Base-by-base conservation (phyloP, 2,797 vertebrate species). In the Syngnathus acus region DNA sequence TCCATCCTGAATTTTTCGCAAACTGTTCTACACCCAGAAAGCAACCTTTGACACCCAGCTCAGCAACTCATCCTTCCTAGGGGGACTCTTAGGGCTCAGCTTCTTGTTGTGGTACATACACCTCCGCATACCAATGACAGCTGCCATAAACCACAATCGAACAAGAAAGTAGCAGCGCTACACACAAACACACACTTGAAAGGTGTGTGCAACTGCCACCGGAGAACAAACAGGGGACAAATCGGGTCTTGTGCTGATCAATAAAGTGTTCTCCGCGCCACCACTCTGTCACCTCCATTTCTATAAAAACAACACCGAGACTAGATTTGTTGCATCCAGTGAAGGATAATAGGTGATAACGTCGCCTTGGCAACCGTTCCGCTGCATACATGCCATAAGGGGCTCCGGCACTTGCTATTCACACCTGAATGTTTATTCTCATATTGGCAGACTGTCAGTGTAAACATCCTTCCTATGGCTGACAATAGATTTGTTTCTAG, bases 311-410 rank as follows among this genome's bases (percentile, higher is more conserved):
- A 79, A 72, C 71, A 62, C 71, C 11, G 59, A 55, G 77, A 61
- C 68, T 63, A 79, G 82, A 81, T 86, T 79, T 85, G 81, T 79
- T 81, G 78, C 75, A 74, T 80, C 67, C 75, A 70, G 50, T 77
- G 82, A 86, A 77, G 77, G 76, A 85, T 85, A 85, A 81, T 78
- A 68, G 82, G 64, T 59, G 83, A 87, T 80, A 88, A 75, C 51
- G 75, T 88, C 65, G 51, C 85, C 85, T 77, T 87, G 83, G 85
- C 74, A 88, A 88, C 85, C 72, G 82, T 71, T 80, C 66, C 47
- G 60, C 37, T 5, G 77, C 62, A 32, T 75, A 66, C 54, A 17
- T 32, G 67, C 74, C 65, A 62, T 76, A 71, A 66, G 66, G 72
- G 57, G 72, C 72, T 76, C 45, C 10, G 11, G 50, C 57, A 40